Conservation (phyloP, 2,888 invertebrate species). For the Cacoxenus indagator region DNA sequence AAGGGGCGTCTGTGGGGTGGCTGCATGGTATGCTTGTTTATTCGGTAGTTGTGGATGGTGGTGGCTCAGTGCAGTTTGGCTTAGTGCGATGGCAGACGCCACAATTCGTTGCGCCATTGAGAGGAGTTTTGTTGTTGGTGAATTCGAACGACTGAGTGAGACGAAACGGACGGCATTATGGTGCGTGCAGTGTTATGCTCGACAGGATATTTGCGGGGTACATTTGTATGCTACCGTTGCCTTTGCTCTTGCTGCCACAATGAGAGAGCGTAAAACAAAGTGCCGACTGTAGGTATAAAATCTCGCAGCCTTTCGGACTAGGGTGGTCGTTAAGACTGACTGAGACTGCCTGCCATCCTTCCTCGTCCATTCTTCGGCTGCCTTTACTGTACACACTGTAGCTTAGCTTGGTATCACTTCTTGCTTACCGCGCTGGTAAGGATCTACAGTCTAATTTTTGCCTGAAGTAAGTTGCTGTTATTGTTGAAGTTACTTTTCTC, state of each 20-base stretch:
- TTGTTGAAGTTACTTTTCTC: not conserved
- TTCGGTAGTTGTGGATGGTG: not conserved
- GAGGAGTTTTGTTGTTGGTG: not conserved
- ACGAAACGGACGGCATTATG: conserved; percentile 19
- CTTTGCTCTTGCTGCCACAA: conserved; percentile 22
- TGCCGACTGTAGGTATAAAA: conserved; percentile 37
- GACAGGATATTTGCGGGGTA: conserved; percentile 52
- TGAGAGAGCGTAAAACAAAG: conserved; percentile 41
- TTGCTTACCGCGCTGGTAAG: not conserved
- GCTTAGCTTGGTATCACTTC: not conserved
- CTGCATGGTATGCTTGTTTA: not conserved
- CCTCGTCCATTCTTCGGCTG: not conserved
- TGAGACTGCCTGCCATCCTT: not conserved
- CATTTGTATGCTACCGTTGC: conserved; percentile 20
- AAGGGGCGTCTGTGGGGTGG: not conserved
- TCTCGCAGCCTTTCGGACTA: conserved; percentile 4
- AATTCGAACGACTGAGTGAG: conserved; percentile 20
- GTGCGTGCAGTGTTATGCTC: conserved; percentile 30
- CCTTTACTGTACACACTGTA: not conserved
- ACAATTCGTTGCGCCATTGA: not conserved
- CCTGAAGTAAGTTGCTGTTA: not conserved
- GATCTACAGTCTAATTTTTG: conserved; percentile 4
- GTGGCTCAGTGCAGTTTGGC: not conserved
- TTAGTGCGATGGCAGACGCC: conserved; percentile 1
- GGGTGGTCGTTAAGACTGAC: conserved; percentile 5